These are phyloP conservation scores for Zaprionus nigranus DNA, from an alignment of 1,140 invertebrate genomes.

Conservation along the genomic window DNA sequence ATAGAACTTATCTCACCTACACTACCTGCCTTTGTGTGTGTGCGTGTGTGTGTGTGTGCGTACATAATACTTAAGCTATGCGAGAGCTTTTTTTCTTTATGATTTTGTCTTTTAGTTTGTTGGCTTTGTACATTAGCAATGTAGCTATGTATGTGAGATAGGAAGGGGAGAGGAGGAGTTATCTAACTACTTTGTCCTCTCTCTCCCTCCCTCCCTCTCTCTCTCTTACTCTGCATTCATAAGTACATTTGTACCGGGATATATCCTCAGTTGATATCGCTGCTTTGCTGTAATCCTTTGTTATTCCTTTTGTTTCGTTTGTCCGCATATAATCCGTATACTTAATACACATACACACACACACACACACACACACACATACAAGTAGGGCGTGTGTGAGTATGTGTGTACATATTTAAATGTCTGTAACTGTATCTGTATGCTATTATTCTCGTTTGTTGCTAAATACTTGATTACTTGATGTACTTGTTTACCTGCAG, in stretches of 20 bases:
- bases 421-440: slow-evolving; percentile 5
- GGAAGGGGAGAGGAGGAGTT: neutral
- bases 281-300: slow-evolving; percentile 1
- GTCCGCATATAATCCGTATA: slow-evolving; percentile 2
- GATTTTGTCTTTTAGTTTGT: neutral
- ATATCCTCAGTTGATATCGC: neutral
- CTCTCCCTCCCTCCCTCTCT: too few species aligned
- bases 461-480: slow-evolving; percentile 3
- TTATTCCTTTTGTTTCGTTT: neutral
- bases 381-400: neutral
- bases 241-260: neutral
- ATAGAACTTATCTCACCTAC: neutral
- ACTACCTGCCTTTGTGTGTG: neutral
- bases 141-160: neutral
- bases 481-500: slow-evolving; percentile 28
- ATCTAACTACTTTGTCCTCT: neutral
- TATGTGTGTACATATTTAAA: slow-evolving; percentile 16
- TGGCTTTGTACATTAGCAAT: neutral
- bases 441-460: slow-evolving; percentile 2
- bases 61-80: neutral
- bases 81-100: neutral
- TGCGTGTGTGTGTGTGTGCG: neutral
- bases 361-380: neutral
- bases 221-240: neutral
- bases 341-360: neutral